Percentiles rank a stretch among this genome's conserved stretches.
phyloP scores from a whole-genome alignment of 92 coral and sea anemone species.

The Epizoanthus rinbou region DNA sequence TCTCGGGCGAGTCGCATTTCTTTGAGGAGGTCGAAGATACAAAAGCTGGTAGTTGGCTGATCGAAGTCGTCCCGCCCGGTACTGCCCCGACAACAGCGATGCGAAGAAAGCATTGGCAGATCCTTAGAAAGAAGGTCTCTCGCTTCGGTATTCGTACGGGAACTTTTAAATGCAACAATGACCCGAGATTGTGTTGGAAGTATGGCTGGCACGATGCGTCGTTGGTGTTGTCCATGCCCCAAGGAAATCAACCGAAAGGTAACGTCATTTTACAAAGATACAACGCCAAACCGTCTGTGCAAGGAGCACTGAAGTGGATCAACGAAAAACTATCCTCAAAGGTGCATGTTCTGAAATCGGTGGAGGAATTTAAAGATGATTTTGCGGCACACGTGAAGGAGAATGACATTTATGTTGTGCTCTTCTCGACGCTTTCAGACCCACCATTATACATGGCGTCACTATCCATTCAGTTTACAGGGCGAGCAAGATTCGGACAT shows the following conservation, averaged over 20 bases:
- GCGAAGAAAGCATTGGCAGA: constrained; percentile 80
- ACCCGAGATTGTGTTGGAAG: constrained; percentile 80
- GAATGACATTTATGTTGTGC: constrained; percentile 75
- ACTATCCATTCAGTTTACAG: constrained; percentile 90
- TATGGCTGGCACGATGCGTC: constrained; percentile 79
- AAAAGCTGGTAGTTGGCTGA: constrained; percentile 97
- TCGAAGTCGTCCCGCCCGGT: constrained; percentile 83
- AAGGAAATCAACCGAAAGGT: constrained; percentile 94
- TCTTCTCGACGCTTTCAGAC: constrained; percentile 75
- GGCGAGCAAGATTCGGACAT: constrained; percentile 90
- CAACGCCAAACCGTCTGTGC: constrained; percentile 74
- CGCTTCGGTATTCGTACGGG: constrained; percentile 97
- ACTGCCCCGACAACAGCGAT: constrained; percentile 50
- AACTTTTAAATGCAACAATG: constrained; percentile 85
- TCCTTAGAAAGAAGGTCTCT: constrained; percentile 70
- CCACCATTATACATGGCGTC: constrained; percentile 92
- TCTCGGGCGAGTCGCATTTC: constrained; percentile 93
- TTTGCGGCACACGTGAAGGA: constrained; percentile 53
- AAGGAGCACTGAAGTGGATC: constrained; percentile 82
- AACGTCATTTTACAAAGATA: constrained; percentile 89
- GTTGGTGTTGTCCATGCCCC: constrained; percentile 83
- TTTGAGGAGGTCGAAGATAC: constrained; percentile 99
- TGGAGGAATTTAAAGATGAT: constrained; percentile 56
- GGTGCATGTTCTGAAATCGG: constrained; percentile 53
- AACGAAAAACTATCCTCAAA: constrained; percentile 77